A percentile compares a stretch with the other conserved stretches of the same genome.
phyloP scores from a whole-genome alignment of 2,113 vertebrate genomes.

The Microcebus lehilahytsara region DNA sequence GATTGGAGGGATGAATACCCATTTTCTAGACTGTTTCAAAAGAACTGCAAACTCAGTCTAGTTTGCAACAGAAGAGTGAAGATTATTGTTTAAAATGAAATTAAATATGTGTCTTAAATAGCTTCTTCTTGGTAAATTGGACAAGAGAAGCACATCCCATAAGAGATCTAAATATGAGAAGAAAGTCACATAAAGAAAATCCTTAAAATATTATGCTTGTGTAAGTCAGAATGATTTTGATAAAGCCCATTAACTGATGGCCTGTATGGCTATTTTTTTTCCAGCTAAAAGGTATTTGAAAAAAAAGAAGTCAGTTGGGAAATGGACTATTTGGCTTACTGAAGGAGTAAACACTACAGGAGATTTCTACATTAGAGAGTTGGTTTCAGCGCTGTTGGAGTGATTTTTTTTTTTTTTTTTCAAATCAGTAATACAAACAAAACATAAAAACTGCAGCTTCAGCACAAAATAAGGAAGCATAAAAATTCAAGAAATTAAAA shows the following conservation, averaged over 20 bases:
- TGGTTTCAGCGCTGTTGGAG: neutral
- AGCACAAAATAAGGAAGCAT: neutral
- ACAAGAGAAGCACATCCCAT: neutral
- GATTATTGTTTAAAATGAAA: neutral
- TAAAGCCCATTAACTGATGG: neutral
- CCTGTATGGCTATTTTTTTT: neutral
- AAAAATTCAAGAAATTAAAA: neutral
- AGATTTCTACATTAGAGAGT: neutral
- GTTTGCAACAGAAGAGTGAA: neutral
- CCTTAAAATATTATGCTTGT: neutral
- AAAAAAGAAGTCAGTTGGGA: neutral
- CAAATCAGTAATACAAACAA: neutral
- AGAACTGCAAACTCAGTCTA: neutral
- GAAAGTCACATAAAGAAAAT: conserved; percentile 10
- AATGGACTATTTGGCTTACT: neutral
- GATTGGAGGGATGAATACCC: rapidly evolving
- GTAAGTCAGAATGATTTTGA: conserved; percentile 21
- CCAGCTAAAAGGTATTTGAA: neutral
- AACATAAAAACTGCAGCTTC: neutral
- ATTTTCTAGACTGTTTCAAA: neutral
- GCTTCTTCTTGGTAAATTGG: neutral
- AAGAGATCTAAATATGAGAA: conserved; percentile 3
- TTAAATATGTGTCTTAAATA: neutral
- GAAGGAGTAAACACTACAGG: neutral
- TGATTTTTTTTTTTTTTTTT: neutral